Evolutionary conservation across 2,888 invertebrate species (phyloP), one percentile per base, ranked within the genome.

Genomic region (Drosophila monieri): DNA sequence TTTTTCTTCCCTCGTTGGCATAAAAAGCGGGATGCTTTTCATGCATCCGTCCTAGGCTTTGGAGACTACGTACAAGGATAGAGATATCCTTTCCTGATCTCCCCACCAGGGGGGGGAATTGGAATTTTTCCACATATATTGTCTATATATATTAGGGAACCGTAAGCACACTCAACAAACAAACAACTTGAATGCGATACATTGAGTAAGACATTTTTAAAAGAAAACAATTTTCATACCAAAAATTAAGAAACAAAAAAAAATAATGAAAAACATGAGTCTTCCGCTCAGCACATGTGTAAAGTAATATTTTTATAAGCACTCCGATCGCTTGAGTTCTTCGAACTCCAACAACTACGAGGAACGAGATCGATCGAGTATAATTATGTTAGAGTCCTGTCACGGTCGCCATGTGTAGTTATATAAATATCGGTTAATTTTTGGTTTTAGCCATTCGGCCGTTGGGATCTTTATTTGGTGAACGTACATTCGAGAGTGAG

Each of bases 211-310:
- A 57, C 39, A 58, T 76, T 66, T 80, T 78, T 80, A 69, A 58
- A 61, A 48, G 15, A 30, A 71, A 58, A 72, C 54, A 47, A 51
- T 51, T 69, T 68, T 58, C 70, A 53, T 62, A 70, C 61, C 48
- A 67, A 65, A 60, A 51, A 39, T 62, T 58, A 51, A 39, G 8
- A 15, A n/a, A 43, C 0, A 23, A 5, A n/a, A 43, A 39, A 23
- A 15, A 8, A 8, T 9, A 9, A 27, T 27, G 8, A 44, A 49
- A 57, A 76, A 74, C 72, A 73, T 35, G 85, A 81, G 80, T 80
- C 80, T 80, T 80, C 80, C 80, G 81, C 71, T 71, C 59, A 80
- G 64, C 71, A 70, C 74, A 66, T 64, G 71, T 64, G 75, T 64
- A 78, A 67, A 55, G 62, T 62, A 39, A 53, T 60, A 60, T 80